Percentiles rank a stretch among this genome's conserved stretches.
Conservation (phyloP, 2,113 vertebrate genomes). For the Proteles cristata region DNA sequence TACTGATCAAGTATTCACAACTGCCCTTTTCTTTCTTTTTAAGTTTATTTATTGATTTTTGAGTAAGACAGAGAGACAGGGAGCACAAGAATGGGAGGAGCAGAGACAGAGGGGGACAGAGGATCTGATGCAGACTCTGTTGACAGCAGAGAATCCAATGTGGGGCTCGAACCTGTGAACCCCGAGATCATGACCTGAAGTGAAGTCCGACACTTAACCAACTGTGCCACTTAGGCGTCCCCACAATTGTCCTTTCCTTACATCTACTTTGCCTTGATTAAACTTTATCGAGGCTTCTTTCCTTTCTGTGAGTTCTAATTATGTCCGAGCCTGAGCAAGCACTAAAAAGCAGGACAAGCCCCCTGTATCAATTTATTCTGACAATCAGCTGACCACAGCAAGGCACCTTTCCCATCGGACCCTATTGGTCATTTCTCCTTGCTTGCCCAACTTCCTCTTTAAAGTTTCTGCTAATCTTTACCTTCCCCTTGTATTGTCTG, state of each 20-base stretch:
- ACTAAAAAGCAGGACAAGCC: too few relatives aligned
- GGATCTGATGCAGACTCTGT: too few relatives aligned
- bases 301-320: neutral
- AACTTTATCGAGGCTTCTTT: neutral
- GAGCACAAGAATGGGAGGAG: too few relatives aligned
- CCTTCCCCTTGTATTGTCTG: neutral
- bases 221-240: too few relatives aligned
- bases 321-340: neutral
- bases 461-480: neutral
- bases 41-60: too few relatives aligned
- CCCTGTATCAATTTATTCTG: neutral
- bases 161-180: too few relatives aligned
- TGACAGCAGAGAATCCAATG: too few relatives aligned
- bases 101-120: too few relatives aligned
- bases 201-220: too few relatives aligned
- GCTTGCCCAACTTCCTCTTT: neutral
- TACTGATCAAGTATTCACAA: neutral
- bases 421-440: neutral
- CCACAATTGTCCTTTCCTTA: neutral
- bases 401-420: neutral
- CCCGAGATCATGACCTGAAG: too few relatives aligned
- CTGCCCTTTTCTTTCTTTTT: neutral
- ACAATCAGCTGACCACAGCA: neutral
- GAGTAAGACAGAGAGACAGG: too few relatives aligned
- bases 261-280: neutral